A percentile compares a stretch with the other conserved stretches of the same genome.
Conservation (phyloP, 2,888 invertebrate genomes). For the Phyllotreta striolata region DNA sequence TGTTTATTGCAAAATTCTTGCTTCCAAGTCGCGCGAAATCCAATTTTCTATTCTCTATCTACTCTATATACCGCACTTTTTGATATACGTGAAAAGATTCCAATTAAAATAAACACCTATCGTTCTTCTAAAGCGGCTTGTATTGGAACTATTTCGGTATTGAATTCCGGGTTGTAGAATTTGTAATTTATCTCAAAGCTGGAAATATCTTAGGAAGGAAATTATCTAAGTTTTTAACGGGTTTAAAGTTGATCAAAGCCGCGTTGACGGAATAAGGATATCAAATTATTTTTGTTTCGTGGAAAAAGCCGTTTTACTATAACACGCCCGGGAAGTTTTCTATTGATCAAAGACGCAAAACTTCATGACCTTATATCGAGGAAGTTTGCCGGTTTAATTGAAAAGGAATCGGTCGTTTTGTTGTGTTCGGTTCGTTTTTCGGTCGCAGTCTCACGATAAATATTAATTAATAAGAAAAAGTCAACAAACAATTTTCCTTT, state of each 20-base stretch:
- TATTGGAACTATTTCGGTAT: no score
- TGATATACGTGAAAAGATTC: no score
- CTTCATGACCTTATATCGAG: not conserved
- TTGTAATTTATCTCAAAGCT: not conserved
- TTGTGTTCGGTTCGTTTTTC: no score
- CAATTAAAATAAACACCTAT: no score
- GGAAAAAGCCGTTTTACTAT: slow-evolving; percentile 17
- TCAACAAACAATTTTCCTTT: not conserved
- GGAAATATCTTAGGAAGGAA: slow-evolving; percentile 32
- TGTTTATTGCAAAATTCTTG: slow-evolving; percentile 14
- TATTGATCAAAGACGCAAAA: slow-evolving; percentile 16
- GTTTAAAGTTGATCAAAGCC: slow-evolving; percentile 38
- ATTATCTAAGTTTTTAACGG: slow-evolving; percentile 32
- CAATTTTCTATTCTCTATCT: no score
- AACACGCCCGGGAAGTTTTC: slow-evolving; percentile 3
- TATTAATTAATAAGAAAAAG: no score
- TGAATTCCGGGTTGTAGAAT: not conserved
- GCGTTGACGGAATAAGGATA: slow-evolving; percentile 4
- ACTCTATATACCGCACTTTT: no score
- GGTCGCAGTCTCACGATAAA: no score
- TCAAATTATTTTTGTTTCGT: slow-evolving; percentile 20
- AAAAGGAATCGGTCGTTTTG: no score
- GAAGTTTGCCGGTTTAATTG: no score
- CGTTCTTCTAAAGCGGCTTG: no score
- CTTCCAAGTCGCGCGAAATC: not conserved